These are phyloP conservation scores for Andrena trimmerana DNA, from an alignment of 2,888 invertebrate genomes.

Conservation along the genomic window DNA sequence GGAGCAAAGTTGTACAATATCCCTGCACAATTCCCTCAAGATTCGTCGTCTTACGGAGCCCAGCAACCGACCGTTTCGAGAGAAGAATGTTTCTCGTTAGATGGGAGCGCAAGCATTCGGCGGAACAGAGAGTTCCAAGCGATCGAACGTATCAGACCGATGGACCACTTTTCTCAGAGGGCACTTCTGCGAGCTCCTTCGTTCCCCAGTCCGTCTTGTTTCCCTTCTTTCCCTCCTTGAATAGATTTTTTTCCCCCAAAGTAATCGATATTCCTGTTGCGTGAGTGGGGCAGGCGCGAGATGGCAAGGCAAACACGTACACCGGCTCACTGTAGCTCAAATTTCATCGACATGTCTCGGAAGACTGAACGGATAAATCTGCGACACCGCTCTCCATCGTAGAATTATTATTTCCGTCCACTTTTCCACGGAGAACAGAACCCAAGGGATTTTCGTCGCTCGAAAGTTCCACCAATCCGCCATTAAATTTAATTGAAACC, in stretches of 20 bases:
- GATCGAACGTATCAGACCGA: slow-evolving; percentile 49
- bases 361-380: neutral
- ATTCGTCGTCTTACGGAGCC: neutral
- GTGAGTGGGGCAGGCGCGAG: neutral
- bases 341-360: slow-evolving; percentile 1
- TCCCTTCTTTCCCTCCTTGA: neutral
- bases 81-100: neutral
- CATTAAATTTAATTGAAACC: slow-evolving; percentile 30
- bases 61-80: neutral
- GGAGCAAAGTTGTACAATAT: neutral
- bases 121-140: slow-evolving; percentile 5
- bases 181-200: slow-evolving; percentile 22
- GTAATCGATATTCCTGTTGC: slow-evolving; percentile 34
- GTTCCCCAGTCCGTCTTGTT: slow-evolving; percentile 10
- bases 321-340: neutral
- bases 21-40: neutral
- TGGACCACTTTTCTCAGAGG: slow-evolving; percentile 32
- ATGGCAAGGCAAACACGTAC: neutral
- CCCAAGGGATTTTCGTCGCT: neutral
- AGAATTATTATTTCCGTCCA: slow-evolving; percentile 30
- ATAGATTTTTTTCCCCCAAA: slow-evolving; percentile 2
- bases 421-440: neutral
- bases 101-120: slow-evolving; percentile 1
- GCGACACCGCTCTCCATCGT: neutral
- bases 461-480: neutral